phyloP scores from a whole-genome alignment of 92 coral and sea anemone genomes.

The Actinostola sp. region DNA sequence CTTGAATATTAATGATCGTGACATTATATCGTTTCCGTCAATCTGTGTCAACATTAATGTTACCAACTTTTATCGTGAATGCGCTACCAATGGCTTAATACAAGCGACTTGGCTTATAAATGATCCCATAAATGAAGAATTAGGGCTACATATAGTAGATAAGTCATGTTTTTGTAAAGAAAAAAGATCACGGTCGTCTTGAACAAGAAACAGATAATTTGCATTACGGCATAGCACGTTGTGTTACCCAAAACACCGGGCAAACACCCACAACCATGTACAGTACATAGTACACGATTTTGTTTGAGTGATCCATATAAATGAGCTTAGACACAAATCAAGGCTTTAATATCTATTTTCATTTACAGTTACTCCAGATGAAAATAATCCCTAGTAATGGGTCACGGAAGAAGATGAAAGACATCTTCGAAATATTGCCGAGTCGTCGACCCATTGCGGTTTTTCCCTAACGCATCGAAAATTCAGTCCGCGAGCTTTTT shows the following conservation, averaged over 20 bases:
- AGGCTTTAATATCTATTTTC: neutral
- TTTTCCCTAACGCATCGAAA: no score
- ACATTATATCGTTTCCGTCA: constrained; percentile 24
- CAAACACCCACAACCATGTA: constrained; percentile 19
- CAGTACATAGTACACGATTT: neutral
- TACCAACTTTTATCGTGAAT: constrained; percentile 31
- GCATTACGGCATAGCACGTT: neutral
- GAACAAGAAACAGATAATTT: constrained; percentile 36
- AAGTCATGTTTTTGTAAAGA: constrained; percentile 7
- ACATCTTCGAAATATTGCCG: no score
- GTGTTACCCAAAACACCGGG: no score
- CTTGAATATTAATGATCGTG: constrained; percentile 7
- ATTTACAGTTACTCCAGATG: neutral
- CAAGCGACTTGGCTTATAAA: constrained; percentile 6
- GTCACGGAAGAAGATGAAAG: neutral
- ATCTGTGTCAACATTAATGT: neutral
- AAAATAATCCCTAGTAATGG: constrained; percentile 1
- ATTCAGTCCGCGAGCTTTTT: no score
- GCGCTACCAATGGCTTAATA: constrained; percentile 32
- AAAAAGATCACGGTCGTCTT: neutral
- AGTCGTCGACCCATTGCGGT: no score
- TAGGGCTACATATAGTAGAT: constrained; percentile 5
- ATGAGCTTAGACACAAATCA: neutral
- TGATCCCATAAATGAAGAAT: constrained; percentile 15
- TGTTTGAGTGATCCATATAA: neutral